Evolutionary conservation across 2,888 invertebrate species (phyloP).

Genomic region (Priocnemis perturbator): DNA sequence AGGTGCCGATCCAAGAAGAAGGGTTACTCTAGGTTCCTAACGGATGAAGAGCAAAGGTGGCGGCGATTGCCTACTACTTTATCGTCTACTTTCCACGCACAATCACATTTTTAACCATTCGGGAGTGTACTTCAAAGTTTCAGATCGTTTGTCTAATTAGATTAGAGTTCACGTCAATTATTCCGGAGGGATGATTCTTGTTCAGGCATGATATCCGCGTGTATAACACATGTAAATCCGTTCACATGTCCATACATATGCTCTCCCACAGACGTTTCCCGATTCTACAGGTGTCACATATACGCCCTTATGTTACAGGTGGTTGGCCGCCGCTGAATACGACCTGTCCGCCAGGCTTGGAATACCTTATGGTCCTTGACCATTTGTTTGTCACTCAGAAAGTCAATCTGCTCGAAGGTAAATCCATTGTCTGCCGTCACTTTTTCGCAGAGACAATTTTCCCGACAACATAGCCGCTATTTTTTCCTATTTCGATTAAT

Average conservation of each 20-base stretch:
- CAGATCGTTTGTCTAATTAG: too few relatives aligned
- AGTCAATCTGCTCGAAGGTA: conserved; percentile 84
- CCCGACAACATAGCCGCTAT: too few relatives aligned
- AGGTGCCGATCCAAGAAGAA: conserved; percentile 75
- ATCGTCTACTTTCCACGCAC: too few relatives aligned
- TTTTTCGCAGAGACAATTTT: too few relatives aligned
- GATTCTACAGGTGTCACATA: neutral
- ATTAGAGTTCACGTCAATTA: too few relatives aligned
- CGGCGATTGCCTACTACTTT: neutral
- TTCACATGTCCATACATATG: too few relatives aligned
- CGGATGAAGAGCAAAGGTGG: conserved; percentile 85
- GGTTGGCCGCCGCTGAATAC: conserved; percentile 84
- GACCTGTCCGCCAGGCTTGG: conserved; percentile 91
- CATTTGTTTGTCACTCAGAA: conserved; percentile 89
- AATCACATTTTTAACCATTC: too few relatives aligned
- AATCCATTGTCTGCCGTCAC: neutral
- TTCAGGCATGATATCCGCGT: too few relatives aligned
- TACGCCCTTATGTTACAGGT: conserved; percentile 76
- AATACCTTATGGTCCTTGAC: conserved; percentile 92
- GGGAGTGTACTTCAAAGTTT: too few relatives aligned
- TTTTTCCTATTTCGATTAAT: too few relatives aligned
- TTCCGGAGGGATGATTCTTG: too few relatives aligned
- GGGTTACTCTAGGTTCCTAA: conserved; percentile 81
- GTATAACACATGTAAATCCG: too few relatives aligned
- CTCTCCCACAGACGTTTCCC: neutral